A percentile compares a stretch with the other conserved stretches of the same genome.
These are phyloP conservation scores for Diabrotica undecimpunctata DNA, from an alignment of 1,140 invertebrate genomes.

Conservation along the genomic window DNA sequence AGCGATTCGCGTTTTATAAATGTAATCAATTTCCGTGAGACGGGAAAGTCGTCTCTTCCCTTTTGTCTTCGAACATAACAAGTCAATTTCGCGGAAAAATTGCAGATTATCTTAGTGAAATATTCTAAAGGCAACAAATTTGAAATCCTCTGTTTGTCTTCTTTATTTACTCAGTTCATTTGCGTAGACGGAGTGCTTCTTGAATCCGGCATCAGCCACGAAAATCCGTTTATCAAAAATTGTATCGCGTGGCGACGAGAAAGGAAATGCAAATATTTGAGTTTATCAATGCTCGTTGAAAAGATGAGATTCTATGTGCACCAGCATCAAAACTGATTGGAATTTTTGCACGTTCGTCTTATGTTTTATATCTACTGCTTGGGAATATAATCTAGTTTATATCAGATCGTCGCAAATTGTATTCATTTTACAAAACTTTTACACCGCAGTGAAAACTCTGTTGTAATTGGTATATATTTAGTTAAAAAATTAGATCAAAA, in stretches of 20 bases:
- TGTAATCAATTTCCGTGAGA: conserved; percentile 31
- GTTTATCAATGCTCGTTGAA: neutral
- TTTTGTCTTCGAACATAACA: conserved; percentile 31
- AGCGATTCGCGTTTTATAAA: conserved; percentile 24
- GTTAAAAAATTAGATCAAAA: too few species aligned
- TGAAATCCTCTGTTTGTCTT: conserved; percentile 35
- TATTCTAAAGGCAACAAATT: conserved; percentile 36
- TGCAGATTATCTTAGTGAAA: conserved; percentile 33
- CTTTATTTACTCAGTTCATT: conserved; percentile 31
- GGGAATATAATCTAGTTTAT: too few species aligned
- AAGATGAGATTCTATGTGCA: neutral
- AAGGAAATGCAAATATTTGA: conserved; percentile 1
- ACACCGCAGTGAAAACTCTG: too few species aligned
- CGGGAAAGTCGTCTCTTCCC: conserved; percentile 19
- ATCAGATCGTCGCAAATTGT: too few species aligned
- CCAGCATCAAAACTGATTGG: neutral
- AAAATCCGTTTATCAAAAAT: conserved; percentile 9
- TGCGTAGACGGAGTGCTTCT: conserved; percentile 9
- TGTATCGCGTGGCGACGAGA: neutral
- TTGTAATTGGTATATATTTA: too few species aligned
- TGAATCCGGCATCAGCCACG: neutral
- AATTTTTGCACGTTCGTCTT: too few species aligned
- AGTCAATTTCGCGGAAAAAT: conserved; percentile 36
- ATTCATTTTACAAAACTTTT: too few species aligned
- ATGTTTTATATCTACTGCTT: too few species aligned